phyloP scores from a whole-genome alignment of 2,797 vertebrate species.

The Catharus ustulatus region DNA sequence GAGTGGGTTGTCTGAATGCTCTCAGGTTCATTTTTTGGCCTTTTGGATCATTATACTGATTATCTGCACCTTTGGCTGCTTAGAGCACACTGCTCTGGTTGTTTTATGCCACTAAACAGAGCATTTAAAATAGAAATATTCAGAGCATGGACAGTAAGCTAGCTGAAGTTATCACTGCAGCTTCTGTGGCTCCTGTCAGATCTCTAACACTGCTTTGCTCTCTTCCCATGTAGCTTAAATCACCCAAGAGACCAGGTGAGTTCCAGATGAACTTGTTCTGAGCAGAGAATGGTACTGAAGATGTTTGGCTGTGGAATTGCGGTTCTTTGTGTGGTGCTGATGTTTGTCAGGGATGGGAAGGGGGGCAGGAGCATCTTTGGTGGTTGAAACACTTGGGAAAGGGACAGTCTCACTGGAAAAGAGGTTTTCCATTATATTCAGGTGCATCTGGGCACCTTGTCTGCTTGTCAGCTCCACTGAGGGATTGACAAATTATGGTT shows the following conservation, averaged over 20 bases:
- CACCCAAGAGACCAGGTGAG: slow-evolving; percentile 96
- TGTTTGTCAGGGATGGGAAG: not conserved
- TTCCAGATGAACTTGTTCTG: not conserved
- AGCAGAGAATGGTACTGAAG: not conserved
- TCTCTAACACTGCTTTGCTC: slow-evolving; percentile 60
- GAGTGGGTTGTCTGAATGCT: not conserved
- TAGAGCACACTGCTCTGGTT: not conserved
- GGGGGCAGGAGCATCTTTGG: not conserved
- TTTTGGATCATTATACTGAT: not conserved
- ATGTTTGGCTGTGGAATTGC: not conserved
- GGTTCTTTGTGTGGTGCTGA: not conserved
- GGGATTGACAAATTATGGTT: fast-evolving
- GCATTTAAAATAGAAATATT: not conserved
- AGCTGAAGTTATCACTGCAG: not conserved
- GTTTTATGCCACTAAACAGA: not conserved
- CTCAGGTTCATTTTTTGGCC: not conserved
- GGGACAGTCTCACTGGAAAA: not conserved
- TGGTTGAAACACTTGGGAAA: not conserved
- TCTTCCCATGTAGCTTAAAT: slow-evolving; percentile 88
- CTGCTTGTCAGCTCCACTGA: not conserved
- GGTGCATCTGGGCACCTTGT: not conserved
- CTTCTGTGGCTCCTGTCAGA: not conserved
- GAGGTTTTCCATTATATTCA: not conserved
- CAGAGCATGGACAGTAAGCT: not conserved
- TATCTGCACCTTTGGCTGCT: not conserved